Percentiles rank a stretch among this genome's conserved stretches.
Evolutionary conservation across 2,888 invertebrate species (phyloP).

Genomic region (Caenorhabditis virilis): DNA sequence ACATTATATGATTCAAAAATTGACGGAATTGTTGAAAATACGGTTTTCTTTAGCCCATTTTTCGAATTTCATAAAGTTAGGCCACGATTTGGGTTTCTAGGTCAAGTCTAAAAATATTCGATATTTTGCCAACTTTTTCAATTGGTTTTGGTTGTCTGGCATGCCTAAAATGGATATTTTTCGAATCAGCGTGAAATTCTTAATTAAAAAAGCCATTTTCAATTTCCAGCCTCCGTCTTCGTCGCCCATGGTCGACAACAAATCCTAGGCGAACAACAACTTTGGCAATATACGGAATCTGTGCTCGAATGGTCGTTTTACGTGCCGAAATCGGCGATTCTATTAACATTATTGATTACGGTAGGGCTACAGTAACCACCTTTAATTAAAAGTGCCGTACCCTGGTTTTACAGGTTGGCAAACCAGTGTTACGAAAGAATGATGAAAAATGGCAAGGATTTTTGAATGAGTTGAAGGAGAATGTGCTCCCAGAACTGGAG

Average conservation of each 20-base stretch:
- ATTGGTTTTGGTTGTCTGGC: no score
- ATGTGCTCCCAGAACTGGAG: conserved; percentile 11
- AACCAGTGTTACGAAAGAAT: conserved; percentile 2
- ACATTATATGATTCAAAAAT: no score
- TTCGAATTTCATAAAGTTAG: no score
- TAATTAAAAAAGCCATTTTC: background rate
- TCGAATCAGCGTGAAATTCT: no score
- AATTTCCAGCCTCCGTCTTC: conserved; percentile 12
- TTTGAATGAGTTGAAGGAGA: conserved; percentile 1
- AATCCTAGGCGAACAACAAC: conserved; percentile 12
- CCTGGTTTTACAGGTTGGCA: conserved; percentile 7
- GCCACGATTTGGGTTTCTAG: no score
- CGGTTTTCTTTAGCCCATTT: no score
- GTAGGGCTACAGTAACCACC: background rate
- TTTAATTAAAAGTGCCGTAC: background rate
- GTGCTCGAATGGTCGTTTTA: conserved; percentile 4
- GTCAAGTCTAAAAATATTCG: no score
- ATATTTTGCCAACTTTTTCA: no score
- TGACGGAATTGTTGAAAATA: no score
- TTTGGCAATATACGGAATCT: conserved; percentile 24
- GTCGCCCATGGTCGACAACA: conserved; percentile 6
- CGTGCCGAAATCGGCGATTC: conserved; percentile 19
- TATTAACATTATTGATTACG: conserved; percentile 11
- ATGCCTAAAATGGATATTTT: no score
- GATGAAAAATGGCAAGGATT: conserved; percentile 7